A percentile compares a stretch with the other conserved stretches of the same genome.
Conservation (phyloP, 1,140 invertebrate species). For the Cotesia glomerata region DNA sequence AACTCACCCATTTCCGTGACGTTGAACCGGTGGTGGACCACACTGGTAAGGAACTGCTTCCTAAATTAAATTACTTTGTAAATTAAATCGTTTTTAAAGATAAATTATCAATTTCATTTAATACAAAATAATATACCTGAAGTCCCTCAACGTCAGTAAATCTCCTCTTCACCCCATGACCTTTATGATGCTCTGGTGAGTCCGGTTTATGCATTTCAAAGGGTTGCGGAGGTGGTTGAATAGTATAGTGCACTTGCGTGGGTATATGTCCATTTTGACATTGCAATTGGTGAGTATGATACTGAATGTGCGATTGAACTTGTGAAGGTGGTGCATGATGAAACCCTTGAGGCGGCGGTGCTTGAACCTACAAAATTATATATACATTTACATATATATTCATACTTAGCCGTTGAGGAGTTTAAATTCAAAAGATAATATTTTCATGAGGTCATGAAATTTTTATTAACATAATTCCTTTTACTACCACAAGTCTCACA, state of each 20-base stretch:
- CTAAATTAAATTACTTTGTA: constrained; percentile 33
- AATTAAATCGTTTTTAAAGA: not conserved
- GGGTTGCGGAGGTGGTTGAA: constrained; percentile 52
- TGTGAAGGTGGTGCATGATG: constrained; percentile 52
- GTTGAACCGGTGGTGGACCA: constrained; percentile 50
- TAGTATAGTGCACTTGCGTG: constrained; percentile 54
- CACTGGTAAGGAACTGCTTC: constrained; percentile 52
- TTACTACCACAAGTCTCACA: too few species aligned
- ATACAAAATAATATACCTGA: constrained; percentile 41
- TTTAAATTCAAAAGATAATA: not conserved
- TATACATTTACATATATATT: not conserved
- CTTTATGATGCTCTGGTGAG: constrained; percentile 54
- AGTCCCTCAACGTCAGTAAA: constrained; percentile 57
- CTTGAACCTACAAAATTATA: constrained; percentile 39
- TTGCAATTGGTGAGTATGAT: constrained; percentile 57
- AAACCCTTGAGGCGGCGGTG: constrained; percentile 47
- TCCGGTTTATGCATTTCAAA: constrained; percentile 53
- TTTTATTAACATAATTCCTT: too few species aligned
- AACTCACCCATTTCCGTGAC: constrained; percentile 60
- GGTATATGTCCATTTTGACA: constrained; percentile 60
- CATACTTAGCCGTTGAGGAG: not conserved
- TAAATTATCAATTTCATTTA: not conserved
- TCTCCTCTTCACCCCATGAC: constrained; percentile 58
- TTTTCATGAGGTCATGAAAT: too few species aligned
- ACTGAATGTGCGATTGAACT: constrained; percentile 56